phyloP scores from a whole-genome alignment of 1,140 invertebrate genomes.

The Palaemon carinicauda region DNA sequence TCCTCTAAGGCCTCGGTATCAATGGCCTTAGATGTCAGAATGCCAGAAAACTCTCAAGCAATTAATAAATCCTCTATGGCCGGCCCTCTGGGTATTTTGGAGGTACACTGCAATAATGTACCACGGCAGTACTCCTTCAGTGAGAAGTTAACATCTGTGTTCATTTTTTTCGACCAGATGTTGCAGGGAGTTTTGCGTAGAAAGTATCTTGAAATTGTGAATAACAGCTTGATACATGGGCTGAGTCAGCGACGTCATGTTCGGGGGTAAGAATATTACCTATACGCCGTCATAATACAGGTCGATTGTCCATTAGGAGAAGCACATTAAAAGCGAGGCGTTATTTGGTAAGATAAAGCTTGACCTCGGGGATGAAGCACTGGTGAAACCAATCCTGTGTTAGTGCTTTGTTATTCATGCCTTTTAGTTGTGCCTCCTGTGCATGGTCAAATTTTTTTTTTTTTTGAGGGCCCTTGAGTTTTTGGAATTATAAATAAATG shows the following conservation, averaged over 20 bases:
- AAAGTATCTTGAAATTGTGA: too few species aligned
- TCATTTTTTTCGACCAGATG: too few species aligned
- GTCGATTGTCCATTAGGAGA: not conserved
- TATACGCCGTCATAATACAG: not conserved
- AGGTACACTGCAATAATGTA: not conserved
- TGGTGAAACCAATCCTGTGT: slow-evolving; percentile 17
- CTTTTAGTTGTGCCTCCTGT: not conserved
- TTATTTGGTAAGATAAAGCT: not conserved
- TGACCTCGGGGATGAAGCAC: not conserved
- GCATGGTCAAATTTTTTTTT: not conserved
- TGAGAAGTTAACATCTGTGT: too few species aligned
- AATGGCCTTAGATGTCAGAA: too few species aligned
- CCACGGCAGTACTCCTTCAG: not conserved
- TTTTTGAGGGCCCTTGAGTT: not conserved
- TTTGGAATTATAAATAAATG: not conserved
- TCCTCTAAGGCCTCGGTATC: not conserved
- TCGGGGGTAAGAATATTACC: not conserved
- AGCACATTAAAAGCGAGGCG: not conserved
- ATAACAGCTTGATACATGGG: too few species aligned
- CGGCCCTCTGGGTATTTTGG: not conserved
- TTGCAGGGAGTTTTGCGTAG: too few species aligned
- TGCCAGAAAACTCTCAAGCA: too few species aligned
- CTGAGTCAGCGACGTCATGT: too few species aligned
- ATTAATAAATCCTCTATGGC: too few species aligned
- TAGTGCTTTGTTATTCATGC: not conserved